Conservation (phyloP, 2,888 invertebrate species). For the Sesamia inferens region DNA sequence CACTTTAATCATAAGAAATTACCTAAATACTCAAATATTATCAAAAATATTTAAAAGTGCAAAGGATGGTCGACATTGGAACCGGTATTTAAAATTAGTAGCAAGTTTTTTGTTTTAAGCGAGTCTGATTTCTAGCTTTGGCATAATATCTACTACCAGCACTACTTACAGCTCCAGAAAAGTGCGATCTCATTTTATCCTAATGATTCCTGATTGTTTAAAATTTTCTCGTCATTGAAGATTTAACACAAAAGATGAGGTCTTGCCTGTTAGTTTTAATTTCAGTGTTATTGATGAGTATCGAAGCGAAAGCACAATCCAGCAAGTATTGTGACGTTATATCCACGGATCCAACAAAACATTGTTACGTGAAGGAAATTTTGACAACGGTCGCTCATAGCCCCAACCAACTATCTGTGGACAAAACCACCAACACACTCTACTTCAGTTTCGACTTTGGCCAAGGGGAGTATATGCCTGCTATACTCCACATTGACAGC, state of each 20-base stretch:
- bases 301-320: conserved; percentile 50
- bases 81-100: conserved; percentile 32
- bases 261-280: conserved; percentile 40
- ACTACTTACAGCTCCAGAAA: conserved; percentile 19
- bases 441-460: conserved; percentile 85
- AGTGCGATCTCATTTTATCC: conserved; percentile 34
- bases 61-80: conserved; percentile 2
- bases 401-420: conserved; percentile 82
- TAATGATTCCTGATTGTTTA: conserved; percentile 12
- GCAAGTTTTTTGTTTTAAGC: conserved; percentile 8
- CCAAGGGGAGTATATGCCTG: conserved; percentile 81
- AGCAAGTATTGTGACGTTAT: conserved; percentile 73
- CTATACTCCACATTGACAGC: conserved; percentile 73
- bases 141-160: background rate
- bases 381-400: conserved; percentile 77
- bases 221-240: conserved; percentile 1
- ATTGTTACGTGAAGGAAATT: conserved; percentile 79
- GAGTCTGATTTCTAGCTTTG: conserved; percentile 30
- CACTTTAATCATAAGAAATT: background rate
- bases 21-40: background rate
- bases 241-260: conserved; percentile 39
- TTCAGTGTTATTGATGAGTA: conserved; percentile 21
- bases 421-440: conserved; percentile 74
- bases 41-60: background rate
- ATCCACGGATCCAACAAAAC: conserved; percentile 68